These are phyloP conservation scores for Merops nubicus DNA, from an alignment of 2,113 vertebrate species.

Conservation along the genomic window DNA sequence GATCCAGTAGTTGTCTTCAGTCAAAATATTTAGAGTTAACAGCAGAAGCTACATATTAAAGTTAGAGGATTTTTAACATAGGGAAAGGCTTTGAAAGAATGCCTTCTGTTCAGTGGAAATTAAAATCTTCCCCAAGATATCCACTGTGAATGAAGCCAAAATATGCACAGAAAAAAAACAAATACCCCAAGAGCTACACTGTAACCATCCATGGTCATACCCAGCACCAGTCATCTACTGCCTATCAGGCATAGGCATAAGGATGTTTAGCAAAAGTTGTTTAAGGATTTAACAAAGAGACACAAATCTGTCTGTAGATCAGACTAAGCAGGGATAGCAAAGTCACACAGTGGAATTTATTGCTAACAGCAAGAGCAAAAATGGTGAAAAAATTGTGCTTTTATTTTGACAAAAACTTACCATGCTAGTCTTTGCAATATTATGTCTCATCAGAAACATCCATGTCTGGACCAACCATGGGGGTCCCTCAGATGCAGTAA, in stretches of 20 bases:
- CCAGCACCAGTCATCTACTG: neutral
- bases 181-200: neutral
- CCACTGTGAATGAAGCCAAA: neutral
- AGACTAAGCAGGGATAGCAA: neutral
- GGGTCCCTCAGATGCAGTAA: neutral
- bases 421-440: neutral
- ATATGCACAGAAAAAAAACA: neutral
- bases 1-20: neutral
- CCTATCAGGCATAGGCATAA: neutral
- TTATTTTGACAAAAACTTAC: neutral
- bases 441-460: neutral
- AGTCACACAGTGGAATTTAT: neutral
- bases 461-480: fast-evolving
- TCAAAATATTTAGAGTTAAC: neutral
- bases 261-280: neutral
- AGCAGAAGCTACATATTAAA: neutral
- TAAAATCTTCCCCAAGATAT: conserved; percentile 2
- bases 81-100: neutral
- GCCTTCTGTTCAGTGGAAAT: neutral
- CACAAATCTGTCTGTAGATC: neutral
- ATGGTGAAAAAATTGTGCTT: neutral
- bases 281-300: neutral
- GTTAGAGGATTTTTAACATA: neutral
- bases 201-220: conserved; percentile 17
- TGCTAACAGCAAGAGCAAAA: neutral